Base-by-base conservation (phyloP, 2,113 vertebrate genomes). In the Lophochroa leadbeateri region DNA sequence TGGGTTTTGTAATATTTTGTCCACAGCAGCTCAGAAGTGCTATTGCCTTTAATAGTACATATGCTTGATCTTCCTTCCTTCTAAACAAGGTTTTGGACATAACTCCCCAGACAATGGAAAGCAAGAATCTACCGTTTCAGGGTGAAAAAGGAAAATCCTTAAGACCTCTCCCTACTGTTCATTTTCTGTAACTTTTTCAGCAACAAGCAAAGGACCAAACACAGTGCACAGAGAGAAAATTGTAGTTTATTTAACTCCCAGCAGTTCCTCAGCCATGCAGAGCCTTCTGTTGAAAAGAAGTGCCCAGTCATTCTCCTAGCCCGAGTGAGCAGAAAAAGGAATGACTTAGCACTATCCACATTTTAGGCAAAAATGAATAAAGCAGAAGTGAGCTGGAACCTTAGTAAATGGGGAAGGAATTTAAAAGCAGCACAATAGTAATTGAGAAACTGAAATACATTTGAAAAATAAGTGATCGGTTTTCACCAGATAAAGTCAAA, bases 181-280 rank as follows among this genome's bases (percentile, higher is more conserved):
- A 69, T 85, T 92, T 94, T 83, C 75, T 86, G 5, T 16, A 82
- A 65, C 29, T 65, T 92, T 91, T 76, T 44, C 57, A 79, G 81
- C 84, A 96, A 9, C 63, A 76, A 72, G 82, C 53, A 52, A 93
- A 89, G 63, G 86, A 44, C 57, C 24, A 64, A 68, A 39, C 64
- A 57, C 19, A 55, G 63, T 35, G 47, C 3, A 2, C 37, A 75
- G 83, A 71, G 33, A 69, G 55, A 67, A 91, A 57, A 7, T 1
- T 35, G 49, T 25, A 64, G 41, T 90, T 92, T 91, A 94, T 90
- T 96, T 94, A 90, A 83, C 52, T 95, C 92, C 86, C 95, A 93
- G 90, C 76, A 88, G 83, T 28, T 90, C 74, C 37, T 72, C 14
- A 19, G 61, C 43, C 47, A 27, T 71, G 82, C n/a, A 93, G 86